These are phyloP conservation scores for Solenodon paradoxus DNA, from an alignment of 2,113 vertebrate species.

Conservation along the genomic window DNA sequence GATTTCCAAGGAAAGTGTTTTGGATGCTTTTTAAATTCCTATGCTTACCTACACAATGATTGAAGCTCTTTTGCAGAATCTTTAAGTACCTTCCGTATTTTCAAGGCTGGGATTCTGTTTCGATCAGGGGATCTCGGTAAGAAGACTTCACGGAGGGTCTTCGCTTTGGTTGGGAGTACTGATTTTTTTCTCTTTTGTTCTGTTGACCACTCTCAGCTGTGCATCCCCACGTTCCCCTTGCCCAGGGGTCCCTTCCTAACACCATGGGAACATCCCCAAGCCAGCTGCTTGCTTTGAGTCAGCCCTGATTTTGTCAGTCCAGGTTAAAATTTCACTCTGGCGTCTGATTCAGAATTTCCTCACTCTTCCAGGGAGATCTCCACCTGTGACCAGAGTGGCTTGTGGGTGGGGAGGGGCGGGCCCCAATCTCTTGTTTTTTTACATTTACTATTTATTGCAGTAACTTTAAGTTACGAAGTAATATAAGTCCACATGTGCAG, in stretches of 20 bases:
- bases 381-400: neutral
- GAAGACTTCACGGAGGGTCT: neutral
- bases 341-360: neutral
- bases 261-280: neutral
- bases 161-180: neutral
- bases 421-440: rapidly evolving
- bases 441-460: too few relatives aligned
- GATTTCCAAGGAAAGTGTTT: neutral
- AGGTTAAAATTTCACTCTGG: neutral
- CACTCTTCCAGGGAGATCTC: neutral
- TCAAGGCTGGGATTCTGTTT: neutral
- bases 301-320: neutral
- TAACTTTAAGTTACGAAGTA: too few relatives aligned
- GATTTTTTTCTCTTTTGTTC: neutral
- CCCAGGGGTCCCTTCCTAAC: neutral
- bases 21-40: neutral
- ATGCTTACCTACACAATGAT: too few relatives aligned
- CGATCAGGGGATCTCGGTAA: neutral
- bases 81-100: neutral
- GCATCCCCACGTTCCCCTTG: neutral
- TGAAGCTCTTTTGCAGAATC: neutral
- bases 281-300: neutral
- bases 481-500: too few relatives aligned
- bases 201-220: neutral
- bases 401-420: neutral